Percentiles rank a stretch among this genome's conserved stretches.
Evolutionary conservation across 2,113 vertebrate genomes (phyloP).

Genomic region (Peromyscus maniculatus): DNA sequence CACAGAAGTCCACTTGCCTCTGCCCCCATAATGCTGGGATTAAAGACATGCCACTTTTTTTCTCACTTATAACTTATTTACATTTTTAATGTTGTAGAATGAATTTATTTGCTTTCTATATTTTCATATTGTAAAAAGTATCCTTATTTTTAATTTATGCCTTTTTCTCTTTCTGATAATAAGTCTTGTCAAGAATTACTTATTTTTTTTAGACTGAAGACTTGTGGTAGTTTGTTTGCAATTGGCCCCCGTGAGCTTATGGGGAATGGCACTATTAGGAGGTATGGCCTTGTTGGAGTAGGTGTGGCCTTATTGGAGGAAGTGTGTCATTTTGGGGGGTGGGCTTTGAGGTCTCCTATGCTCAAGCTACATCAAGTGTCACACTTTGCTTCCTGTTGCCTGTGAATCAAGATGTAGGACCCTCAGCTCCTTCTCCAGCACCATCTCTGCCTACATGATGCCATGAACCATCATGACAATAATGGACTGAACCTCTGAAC

Average conservation of each 20-base stretch:
- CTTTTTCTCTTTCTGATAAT: background rate
- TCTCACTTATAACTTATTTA: background rate
- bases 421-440: background rate
- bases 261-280: background rate
- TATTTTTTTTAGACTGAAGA: background rate
- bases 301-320: background rate
- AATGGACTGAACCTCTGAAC: background rate
- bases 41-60: background rate
- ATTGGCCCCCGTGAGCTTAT: background rate
- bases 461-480: background rate
- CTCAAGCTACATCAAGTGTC: background rate
- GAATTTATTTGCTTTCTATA: background rate
- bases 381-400: background rate
- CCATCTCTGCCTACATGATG: background rate
- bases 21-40: background rate
- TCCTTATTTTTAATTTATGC: background rate
- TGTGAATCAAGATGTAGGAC: background rate
- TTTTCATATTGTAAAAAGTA: background rate
- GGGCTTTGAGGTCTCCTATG: background rate
- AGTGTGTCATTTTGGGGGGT: background rate
- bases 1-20: background rate
- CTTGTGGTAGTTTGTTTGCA: background rate
- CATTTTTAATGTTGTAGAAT: background rate
- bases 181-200: background rate
- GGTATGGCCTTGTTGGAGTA: too few relatives aligned